Base-by-base conservation (phyloP, 1,140 invertebrate genomes). In the Sarcophaga peregrina region DNA sequence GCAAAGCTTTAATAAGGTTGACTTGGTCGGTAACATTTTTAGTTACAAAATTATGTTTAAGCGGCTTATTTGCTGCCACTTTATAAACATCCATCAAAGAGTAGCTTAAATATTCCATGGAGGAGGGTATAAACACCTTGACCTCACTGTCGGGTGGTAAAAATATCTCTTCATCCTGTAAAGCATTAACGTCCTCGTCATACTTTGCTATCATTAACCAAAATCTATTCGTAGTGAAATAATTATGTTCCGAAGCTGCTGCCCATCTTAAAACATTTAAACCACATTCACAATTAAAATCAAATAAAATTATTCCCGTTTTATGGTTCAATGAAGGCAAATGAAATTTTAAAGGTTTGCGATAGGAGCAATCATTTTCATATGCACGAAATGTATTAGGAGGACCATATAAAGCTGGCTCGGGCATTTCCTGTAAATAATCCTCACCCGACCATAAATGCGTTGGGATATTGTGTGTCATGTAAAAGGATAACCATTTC, bases 221-320 rank as follows among this genome's bases (percentile, higher is more conserved):
- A 85, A 86, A 90, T 0, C 87, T 86, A 85, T 89, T 87, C 11
- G 87, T 89, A 11, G 88, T 89, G 37, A 90, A 89, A 83, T 87
- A 90, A 82, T 89, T 90, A 46, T 88, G 84, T 52, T 90, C 87
- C 17, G 84, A 58, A 0, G 88, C 88, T 9, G 87, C 85, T 2
- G 87, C 87, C 88, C 88, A 89, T 0, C 86, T 86, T 5, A 90
- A 74, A 17, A 87, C 50, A 83, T 90, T 88, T 8, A 88, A 48
- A 8, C 88, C 86, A 75, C 88, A 89, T 3, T 85, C 15, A 15
- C 83, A 86, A 45, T 78, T 83, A 45, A 88, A 87, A 13, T 86
- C 76, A 8, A 86, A 73, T 78, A 90, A n/a, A 17, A 90, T 75
- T 45, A 89, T 84, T 5, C 88, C 88, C 75, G 87, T 17, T 81